Evolutionary conservation across 2,113 vertebrate species (phyloP), one percentile per base, ranked within the genome.

Genomic region (Sinosuthora webbiana): DNA sequence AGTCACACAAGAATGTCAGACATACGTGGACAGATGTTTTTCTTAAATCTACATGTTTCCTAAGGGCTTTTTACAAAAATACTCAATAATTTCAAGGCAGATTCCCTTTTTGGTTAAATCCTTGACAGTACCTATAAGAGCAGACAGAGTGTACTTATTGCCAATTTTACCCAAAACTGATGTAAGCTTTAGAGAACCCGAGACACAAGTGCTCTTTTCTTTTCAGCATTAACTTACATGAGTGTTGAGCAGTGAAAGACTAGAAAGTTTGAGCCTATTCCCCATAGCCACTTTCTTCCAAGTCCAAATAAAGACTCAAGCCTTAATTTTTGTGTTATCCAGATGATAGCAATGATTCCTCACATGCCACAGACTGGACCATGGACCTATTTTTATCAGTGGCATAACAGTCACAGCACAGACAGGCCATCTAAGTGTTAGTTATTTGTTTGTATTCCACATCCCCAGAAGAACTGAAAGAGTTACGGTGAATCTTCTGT

Each of bases 351-450:
- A 83, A 78, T 0, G 10, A 94, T 95, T 92, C 80, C 57, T 87
- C 62, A 82, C 68, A 87, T 92, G 92, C 83, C 83, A 65, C 45
- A 92, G 60, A 65, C 79, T 79, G 93, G 44, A 84, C 74, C 27
- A 4, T 50, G 64, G 44, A 89, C 53, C 73, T 93, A 84, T 94
- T 95, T 96, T 96, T 97, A 68, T 69, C 83, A 65, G 68, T 44
- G 69, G 50, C 53, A 11, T 83, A 92, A 87, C 45, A 74, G 63
- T 30, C 86, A 75, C 67, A 75, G 70, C 76, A 91, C 10, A 70
- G 69, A 53, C 28, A 55, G 39, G 39, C 42, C 42, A 50, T 45
- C 73, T 37, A 79, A 55, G n/a, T 68, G 80, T 70, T 95, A 67
- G 39, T 77, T 88, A 27, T 42, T 78, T 70, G 22, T n/a, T 78